These are phyloP conservation scores for Chaetodon trifascialis DNA, from an alignment of 2,113 vertebrate genomes.

Conservation along the genomic window DNA sequence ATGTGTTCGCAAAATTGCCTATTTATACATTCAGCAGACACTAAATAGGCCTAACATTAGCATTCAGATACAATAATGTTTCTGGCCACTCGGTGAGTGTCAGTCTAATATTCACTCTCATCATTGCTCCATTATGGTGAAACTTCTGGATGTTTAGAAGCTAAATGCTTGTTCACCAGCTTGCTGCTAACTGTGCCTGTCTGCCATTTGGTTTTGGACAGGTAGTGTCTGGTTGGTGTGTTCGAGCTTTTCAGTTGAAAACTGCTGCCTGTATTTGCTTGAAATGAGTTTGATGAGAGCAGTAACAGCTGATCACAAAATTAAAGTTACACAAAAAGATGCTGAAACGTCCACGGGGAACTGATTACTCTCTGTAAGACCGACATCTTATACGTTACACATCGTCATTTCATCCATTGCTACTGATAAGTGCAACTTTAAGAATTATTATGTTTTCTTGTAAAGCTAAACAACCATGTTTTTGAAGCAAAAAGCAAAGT, in stretches of 20 bases:
- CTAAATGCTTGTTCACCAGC: background rate
- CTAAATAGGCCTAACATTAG: background rate
- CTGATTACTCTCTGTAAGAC: background rate
- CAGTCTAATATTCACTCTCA: background rate
- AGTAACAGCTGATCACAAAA: background rate
- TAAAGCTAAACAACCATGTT: background rate
- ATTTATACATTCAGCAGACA: too few species aligned
- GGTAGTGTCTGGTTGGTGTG: background rate
- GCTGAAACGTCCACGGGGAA: too few species aligned
- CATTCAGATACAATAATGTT: background rate
- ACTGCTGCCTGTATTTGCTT: background rate
- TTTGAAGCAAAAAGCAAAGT: conserved; percentile 3
- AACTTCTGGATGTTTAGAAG: background rate
- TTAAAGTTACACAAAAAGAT: background rate
- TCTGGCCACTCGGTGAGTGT: too few species aligned
- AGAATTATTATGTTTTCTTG: background rate
- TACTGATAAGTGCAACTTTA: background rate
- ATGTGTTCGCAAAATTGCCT: too few species aligned
- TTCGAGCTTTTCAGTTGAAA: background rate
- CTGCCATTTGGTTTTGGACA: background rate
- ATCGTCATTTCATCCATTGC: background rate
- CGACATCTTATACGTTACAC: too few species aligned
- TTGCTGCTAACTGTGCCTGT: background rate
- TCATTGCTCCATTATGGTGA: background rate
- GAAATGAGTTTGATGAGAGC: background rate